Evolutionary conservation across 2,113 vertebrate species (phyloP).

Genomic region (Nansenia antarctica): DNA sequence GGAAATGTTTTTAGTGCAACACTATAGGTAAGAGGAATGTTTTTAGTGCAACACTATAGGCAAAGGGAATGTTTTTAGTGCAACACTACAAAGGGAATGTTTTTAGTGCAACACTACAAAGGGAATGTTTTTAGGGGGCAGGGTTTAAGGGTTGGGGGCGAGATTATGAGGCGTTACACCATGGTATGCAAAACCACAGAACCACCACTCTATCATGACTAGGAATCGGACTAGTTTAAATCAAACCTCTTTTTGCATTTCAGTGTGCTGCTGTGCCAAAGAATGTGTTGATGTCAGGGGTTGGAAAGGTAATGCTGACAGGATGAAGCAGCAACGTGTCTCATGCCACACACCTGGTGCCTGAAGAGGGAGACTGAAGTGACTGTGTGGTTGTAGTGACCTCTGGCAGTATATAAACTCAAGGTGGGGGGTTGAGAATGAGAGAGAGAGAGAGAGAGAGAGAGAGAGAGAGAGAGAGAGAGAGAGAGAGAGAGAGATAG

Average conservation of each 20-base stretch:
- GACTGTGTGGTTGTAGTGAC: conserved; percentile 14
- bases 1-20: too few relatives aligned
- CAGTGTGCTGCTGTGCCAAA: background rate
- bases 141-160: conserved; percentile 32
- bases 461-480: conserved; percentile 4
- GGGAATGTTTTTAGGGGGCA: conserved; percentile 28
- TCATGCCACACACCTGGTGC: conserved; percentile 30
- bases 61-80: conserved; percentile 40
- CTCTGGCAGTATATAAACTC: conserved; percentile 27
- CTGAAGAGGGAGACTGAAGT: conserved; percentile 17
- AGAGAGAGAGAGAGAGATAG: background rate
- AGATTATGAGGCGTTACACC: conserved; percentile 30
- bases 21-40: too few relatives aligned
- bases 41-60: conserved; percentile 35
- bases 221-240: conserved; percentile 13
- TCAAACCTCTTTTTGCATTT: conserved; percentile 17
- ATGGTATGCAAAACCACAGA: conserved; percentile 47
- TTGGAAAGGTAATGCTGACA: conserved; percentile 21
- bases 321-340: background rate
- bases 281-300: conserved; percentile 22
- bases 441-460: conserved; percentile 11
- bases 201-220: conserved; percentile 31
- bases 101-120: conserved; percentile 24
- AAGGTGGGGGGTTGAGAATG: conserved; percentile 6
- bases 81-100: conserved; percentile 2